Evolutionary conservation across 2,888 invertebrate genomes (phyloP), one percentile per base, ranked within the genome.

Genomic region (Ceratothoa steindachneri): DNA sequence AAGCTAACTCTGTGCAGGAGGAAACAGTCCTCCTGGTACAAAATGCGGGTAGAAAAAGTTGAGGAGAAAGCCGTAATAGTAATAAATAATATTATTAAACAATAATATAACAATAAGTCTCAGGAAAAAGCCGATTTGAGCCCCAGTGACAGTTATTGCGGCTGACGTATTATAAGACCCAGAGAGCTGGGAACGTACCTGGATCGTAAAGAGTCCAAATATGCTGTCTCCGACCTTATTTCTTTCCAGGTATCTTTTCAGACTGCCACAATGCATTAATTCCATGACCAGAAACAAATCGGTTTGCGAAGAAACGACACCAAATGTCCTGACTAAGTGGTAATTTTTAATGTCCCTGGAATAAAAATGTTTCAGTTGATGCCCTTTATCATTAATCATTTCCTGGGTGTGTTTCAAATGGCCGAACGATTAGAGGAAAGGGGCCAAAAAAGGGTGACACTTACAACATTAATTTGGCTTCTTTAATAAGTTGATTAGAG

Each of bases 281-380:
- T 75, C 75, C 75, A 75, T 75, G 19, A 75, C 72, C 7, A 75
- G 30, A 5, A 69, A 72, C 28, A 72, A 64, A 15, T 66, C 28
- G 9, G 19, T 60, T 5, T 68, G 28, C 9, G 19, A 19, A 4
- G 72, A 19, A 15, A 72, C 53, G 3, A 75, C 72, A 1, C 75
- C 75, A 29, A 72, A 72, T 2, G 75, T 72, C 5, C 31, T 60
- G 2, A 75, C 75, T 7, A 75, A 28, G 41, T 75, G 75, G 67
- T 68, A 66, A 15, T 69, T 69, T n/a, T 72, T 64, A n/a, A 75
- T 29, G 12, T 72, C 69, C n/a, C 75, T 75, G 55, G n/a, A 64
- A 31, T 41, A 9, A 9, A 41, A 15, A 41, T 9, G 7, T 9
- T 41, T 41, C 5, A 41, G n/a, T n/a, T n/a, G n/a, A n/a, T n/a